These are phyloP conservation scores for Trochalopteron elliotii DNA, from an alignment of 2,113 vertebrate species.

Conservation along the genomic window DNA sequence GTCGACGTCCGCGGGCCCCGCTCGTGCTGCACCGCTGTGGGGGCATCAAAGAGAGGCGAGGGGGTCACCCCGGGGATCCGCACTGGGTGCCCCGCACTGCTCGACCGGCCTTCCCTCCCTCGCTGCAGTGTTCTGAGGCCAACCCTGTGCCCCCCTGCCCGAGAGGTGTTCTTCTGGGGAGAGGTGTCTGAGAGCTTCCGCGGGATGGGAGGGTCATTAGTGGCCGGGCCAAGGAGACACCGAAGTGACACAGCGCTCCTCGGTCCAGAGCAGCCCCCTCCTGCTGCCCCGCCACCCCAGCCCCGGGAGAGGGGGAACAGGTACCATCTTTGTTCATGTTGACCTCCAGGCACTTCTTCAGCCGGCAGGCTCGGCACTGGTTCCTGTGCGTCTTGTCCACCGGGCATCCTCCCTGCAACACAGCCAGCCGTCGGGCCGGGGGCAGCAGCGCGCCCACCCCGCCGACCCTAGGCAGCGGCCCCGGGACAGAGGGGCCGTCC, in stretches of 20 bases:
- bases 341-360: conserved; percentile 99
- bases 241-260: not conserved
- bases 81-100: accelerated
- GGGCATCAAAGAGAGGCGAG: not conserved
- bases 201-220: not conserved
- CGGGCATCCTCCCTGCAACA: conserved; percentile 91
- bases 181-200: not conserved
- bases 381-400: conserved; percentile 99
- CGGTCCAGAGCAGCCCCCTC: not conserved
- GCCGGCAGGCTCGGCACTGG: conserved; percentile 95
- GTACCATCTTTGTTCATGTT: conserved; percentile 99
- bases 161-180: not conserved
- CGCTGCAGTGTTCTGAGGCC: not conserved
- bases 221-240: not conserved
- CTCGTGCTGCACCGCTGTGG: conserved; percentile 95
- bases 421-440: not conserved
- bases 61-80: not conserved
- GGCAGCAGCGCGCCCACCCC: not conserved
- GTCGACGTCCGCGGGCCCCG: conserved; percentile 95
- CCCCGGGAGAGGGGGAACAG: not conserved
- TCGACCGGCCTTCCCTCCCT: not conserved
- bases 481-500: not conserved
- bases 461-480: not conserved
- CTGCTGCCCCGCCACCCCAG: not conserved
- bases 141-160: accelerated